Base-by-base conservation (phyloP, 92 coral and sea anemone genomes). In the Siderastrea siderea region DNA sequence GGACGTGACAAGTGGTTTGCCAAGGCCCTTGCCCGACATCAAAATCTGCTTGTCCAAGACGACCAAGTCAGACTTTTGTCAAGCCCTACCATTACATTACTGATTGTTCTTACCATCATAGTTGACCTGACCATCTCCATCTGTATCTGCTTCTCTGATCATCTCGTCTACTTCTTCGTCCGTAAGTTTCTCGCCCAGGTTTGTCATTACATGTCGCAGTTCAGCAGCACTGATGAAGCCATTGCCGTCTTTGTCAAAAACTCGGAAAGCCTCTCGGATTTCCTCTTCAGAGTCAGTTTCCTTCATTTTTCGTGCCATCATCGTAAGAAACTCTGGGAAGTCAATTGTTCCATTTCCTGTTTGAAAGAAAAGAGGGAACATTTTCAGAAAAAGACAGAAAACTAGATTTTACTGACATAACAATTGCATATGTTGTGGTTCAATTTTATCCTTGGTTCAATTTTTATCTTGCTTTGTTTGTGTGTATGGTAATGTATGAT, bases 251-350 rank as follows among this genome's bases (percentile, higher is more conserved):
- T 93, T 90, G 78, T 93, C 96, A 58, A 95, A 95, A 12, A 93
- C 94, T 26, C 94, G 86, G 78, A 95, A 95, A 3, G 98, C 98
- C 65, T 95, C 98, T n/a, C 86, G 67, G 68, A 95, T 90, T 74
- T 95, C 98, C 80, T 93, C 98, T n/a, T 95, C 98, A 8, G 88
- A 85, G 75, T 92, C 95, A 0, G 92, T 78, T n/a, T 92, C 98
- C 66, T 90, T 93, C 92, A 94, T 90, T 76, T 95, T 93, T 50
- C 93, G 71, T 61, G 95, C 98, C 98, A 95, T 95, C 96, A 95
- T 90, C 5, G 94, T 88, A 2, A 90, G 88, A 63, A 95, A 95
- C 74, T 95, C 98, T 15, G 93, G 90, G 51, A 94, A 94, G 81
- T 94, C 97, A 15, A 94, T 94, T 55, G 92, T 82, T 11, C 97